Evolutionary conservation across 2,888 invertebrate genomes (phyloP), one percentile per base, ranked within the genome.

Genomic region (Nymphalis polychloros): DNA sequence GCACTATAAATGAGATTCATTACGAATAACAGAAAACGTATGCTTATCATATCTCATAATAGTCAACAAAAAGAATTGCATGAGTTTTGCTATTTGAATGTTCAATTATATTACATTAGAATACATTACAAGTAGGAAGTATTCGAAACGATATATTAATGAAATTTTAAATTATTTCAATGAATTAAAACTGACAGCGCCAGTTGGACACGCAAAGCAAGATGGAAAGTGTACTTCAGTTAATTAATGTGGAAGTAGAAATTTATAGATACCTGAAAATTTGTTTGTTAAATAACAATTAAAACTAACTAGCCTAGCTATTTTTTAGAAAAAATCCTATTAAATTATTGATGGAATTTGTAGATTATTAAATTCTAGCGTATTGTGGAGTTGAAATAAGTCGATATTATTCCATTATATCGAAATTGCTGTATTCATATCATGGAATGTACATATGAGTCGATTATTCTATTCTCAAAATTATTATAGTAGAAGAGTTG

Each of bases 161-260:
- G 41, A 57, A 59, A 47, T 41, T 60, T 63, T 23, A 27, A 70
- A 67, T 61, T 41, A 61, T 67, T 67, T 67, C 31, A 67, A 61
- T 60, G 31, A 47, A 55, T 66, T 62, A 48, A 59, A 52, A 19
- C 23, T 19, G 67, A 67, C 64, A 67, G 52, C 63, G 23, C 53
- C 35, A 47, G 7, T 41, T 41, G 49, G 53, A 41, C 67, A 67
- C 70, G 67, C 72, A 64, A 68, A 70, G 68, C 74, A 72, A 74
- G 72, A 75, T 73, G 72, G 75, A 75, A 75, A 75, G 75, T 75
- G 74, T 61, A 68, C 70, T 72, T 61, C 23, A 59, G 23, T 17
- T 57, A 49, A 19, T 55, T 59, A 20, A 57, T 64, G 67, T 60
- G 53, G 59, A 61, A 61, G 47, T 31, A 59, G 59, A 63, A 35